Conservation (phyloP, 2,113 vertebrate genomes). For the Murina feae region DNA sequence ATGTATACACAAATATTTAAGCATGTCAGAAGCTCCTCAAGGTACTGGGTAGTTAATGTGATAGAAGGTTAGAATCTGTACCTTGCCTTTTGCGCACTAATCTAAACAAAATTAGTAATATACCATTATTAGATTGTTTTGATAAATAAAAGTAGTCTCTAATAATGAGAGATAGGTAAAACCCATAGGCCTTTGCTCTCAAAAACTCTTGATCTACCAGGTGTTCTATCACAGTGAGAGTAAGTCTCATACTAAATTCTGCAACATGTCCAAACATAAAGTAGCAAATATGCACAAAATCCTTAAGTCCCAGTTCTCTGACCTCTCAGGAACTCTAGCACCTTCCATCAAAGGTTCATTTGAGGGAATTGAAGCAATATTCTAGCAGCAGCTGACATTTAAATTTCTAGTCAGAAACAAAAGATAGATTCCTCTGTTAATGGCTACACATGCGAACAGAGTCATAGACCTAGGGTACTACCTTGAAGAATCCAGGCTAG, state of each 20-base stretch:
- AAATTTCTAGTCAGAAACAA: constrained; percentile 14
- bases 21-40: neutral
- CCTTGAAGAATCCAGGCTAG: neutral
- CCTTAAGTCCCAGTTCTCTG: neutral
- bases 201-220: neutral
- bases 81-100: neutral
- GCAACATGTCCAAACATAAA: neutral
- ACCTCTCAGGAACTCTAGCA: neutral
- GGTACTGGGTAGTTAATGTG: neutral
- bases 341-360: neutral
- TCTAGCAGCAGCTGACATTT: neutral
- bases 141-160: neutral
- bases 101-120: neutral
- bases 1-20: neutral
- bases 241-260: neutral
- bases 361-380: neutral
- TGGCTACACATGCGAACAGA: neutral
- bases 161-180: neutral
- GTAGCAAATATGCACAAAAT: neutral
- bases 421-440: neutral
- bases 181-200: neutral
- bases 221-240: neutral
- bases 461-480: neutral
- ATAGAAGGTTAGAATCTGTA: neutral
- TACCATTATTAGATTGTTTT: neutral